A percentile compares a stretch with the other conserved stretches of the same genome.
phyloP scores from a whole-genome alignment of 2,113 vertebrate species.

The Pleuronectes platessa region DNA sequence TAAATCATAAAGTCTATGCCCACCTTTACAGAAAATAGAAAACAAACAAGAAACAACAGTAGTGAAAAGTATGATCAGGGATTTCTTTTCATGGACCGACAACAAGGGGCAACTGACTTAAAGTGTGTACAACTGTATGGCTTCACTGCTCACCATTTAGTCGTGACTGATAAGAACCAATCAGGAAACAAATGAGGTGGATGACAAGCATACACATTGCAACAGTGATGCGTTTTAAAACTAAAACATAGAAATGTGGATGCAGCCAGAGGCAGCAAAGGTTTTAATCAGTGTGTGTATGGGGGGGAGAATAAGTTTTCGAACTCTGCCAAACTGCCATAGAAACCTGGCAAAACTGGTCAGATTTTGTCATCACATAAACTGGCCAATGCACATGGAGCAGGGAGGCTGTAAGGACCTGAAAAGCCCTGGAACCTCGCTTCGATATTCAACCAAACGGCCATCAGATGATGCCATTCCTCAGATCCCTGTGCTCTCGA shows the following conservation, averaged over 20 bases:
- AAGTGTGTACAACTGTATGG: not conserved
- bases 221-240: too few relatives aligned
- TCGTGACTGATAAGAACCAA: not conserved
- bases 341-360: not conserved
- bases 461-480: not conserved
- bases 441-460: not conserved
- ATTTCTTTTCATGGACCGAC: too few relatives aligned
- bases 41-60: too few relatives aligned
- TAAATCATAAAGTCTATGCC: too few relatives aligned
- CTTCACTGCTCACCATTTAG: too few relatives aligned
- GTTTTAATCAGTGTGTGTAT: conserved; percentile 10
- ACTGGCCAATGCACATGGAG: not conserved
- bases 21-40: too few relatives aligned
- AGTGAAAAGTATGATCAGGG: too few relatives aligned
- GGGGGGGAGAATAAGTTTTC: not conserved
- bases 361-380: not conserved
- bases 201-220: too few relatives aligned
- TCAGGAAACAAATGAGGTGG: too few relatives aligned
- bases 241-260: too few relatives aligned
- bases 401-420: not conserved
- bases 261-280: not conserved
- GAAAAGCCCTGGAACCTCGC: not conserved
- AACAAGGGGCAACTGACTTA: not conserved
- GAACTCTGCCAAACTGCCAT: not conserved
- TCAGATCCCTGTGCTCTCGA: not conserved